Evolutionary conservation across 2,888 invertebrate species (phyloP).

Genomic region (Parnassius orleans): DNA sequence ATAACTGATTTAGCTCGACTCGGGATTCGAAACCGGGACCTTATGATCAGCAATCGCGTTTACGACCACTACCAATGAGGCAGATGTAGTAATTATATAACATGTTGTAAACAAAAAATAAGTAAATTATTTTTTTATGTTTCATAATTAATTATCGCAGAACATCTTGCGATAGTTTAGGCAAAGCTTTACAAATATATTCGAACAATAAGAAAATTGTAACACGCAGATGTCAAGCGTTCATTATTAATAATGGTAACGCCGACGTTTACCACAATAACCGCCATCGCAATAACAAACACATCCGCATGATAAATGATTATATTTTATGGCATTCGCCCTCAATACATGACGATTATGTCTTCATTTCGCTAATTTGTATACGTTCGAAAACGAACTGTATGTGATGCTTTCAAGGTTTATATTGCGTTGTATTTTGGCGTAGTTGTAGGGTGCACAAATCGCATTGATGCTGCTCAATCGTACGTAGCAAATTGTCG

Average conservation of each 20-base stretch:
- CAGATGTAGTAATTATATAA: no score
- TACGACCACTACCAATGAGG: no score
- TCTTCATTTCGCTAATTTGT: conserved; percentile 59
- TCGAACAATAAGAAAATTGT: conserved; percentile 30
- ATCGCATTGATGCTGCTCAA: conserved; percentile 74
- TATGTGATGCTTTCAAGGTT: conserved; percentile 28
- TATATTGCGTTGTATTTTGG: conserved; percentile 28
- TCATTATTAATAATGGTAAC: conserved; percentile 69
- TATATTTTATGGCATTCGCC: conserved; percentile 73
- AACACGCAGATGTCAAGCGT: conserved; percentile 67
- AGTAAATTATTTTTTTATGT: neutral
- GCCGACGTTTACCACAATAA: conserved; percentile 75
- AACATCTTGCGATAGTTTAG: neutral
- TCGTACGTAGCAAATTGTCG: conserved; percentile 78
- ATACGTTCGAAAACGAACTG: conserved; percentile 30
- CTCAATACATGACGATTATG: conserved; percentile 66
- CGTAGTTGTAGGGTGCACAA: conserved; percentile 56
- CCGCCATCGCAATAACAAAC: conserved; percentile 72
- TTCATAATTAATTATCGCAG: neutral
- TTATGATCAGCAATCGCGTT: no score
- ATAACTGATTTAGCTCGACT: no score
- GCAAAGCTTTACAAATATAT: neutral
- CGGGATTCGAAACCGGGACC: no score
- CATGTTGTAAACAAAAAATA: no score
- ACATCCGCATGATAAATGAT: conserved; percentile 75